Evolutionary conservation across 1,140 invertebrate species (phyloP), one percentile per base, ranked within the genome.

Genomic region (Schlechtendalia chinensis): DNA sequence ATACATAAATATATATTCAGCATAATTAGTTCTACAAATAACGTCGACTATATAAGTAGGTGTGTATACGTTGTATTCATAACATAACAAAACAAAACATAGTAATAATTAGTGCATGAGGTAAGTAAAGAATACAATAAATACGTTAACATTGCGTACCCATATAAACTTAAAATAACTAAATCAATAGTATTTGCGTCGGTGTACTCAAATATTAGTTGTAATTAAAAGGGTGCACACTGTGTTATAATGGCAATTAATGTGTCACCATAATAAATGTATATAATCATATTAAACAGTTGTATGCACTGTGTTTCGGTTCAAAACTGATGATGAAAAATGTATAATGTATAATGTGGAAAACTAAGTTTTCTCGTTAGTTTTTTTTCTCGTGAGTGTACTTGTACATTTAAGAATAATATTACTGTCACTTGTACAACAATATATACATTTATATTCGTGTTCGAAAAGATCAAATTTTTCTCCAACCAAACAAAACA

Each of bases 221-320:
- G n/a, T 69, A 69, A 69, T 69, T 47, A 47, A 69, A 69, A 69
- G 65, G 39, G 39, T 47, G 22, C 32, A n/a, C n/a, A n/a, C n/a
- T n/a, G n/a, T n/a, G n/a, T n/a, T n/a, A n/a, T n/a, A 24, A 69
- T 24, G 12, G 47, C 29, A 16, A 22, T 5, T 67, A 69, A 47
- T 14, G 32, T 16, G 65, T 45, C 39, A 24, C 16, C n/a, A 22
- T 69, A 69, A 45, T 47, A 16, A 69, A 69, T 47, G 65, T 19
- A 45, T n/a, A 65, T 17, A 32, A 65, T 65, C 29, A 12, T 27
- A 67, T 22, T 22, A 19, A 45, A 67, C n/a, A 8, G 32, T n/a
- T n/a, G n/a, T n/a, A n/a, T 45, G 39, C 32, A 19, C 32, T 10
- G 17, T 11, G 19, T 11, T 65, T 32, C 17, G 1, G 61, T 65